Evolutionary conservation across 2,113 vertebrate species (phyloP), one percentile per base, ranked within the genome.

Genomic region (Coreoperca whiteheadi): DNA sequence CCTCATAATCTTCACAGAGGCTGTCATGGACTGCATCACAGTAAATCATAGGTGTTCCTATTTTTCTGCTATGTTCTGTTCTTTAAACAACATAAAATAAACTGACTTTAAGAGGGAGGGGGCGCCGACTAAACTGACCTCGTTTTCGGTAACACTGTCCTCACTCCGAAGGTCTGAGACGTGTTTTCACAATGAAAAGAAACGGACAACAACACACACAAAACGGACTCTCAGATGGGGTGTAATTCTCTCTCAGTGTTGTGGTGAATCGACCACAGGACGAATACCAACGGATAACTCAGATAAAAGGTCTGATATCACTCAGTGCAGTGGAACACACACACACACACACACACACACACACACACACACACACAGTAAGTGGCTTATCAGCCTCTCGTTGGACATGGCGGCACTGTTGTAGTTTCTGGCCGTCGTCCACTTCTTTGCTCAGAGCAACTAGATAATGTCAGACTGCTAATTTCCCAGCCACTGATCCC

Each of bases 401-500:
- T 81, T n/a, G 21, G 54, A 85, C 76, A 75, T 82, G 23, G 28
- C 56, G 4, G 61, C 37, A 21, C 66, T 59, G 43, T 34, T 73
- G 79, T 81, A 68, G 78, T 71, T 76, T 15, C 81, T 87, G 88
- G 87, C 85, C 0, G 34, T 2, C 43, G 18, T 78, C 83, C 88
- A 81, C 72, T 20, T 74, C 72, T 61, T 81, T 56, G 43, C 69
- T 88, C 79, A 61, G 53, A 81, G 87, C 76, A 82, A 82, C 82
- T 54, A 85, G 82, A 91, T 87, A 89, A 89, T 86, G 88, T 91
- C 89, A 89, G 43, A 14, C 68, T 65, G 61, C 73, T 85, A 68
- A 89, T 88, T 84, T 79, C 82, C 79, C 76, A 83, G 79, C 79
- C 30, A 41, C 53, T 75, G 83, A 77, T 88, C 73, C 61, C 81